Evolutionary conservation across 1,140 invertebrate genomes (phyloP).

Genomic region (Drosophila prosaltans): DNA sequence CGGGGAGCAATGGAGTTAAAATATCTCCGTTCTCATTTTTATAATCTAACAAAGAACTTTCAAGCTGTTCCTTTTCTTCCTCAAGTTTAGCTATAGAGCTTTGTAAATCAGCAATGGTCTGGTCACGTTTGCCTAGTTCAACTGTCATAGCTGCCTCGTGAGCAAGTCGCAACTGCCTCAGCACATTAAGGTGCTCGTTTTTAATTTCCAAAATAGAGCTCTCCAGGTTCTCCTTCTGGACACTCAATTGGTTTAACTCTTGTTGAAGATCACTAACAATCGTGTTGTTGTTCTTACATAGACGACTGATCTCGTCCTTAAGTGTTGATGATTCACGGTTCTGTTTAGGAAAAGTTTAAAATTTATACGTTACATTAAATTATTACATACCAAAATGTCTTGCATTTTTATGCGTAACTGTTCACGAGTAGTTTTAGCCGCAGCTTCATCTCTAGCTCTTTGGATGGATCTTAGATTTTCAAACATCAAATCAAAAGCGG

Average conservation of each 20-base stretch:
- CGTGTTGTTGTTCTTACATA: background rate
- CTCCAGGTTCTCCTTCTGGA: conserved; percentile 7
- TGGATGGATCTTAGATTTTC: conserved; percentile 12
- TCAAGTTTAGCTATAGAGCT: background rate
- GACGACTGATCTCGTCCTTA: background rate
- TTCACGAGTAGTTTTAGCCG: background rate
- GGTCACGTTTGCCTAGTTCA: background rate
- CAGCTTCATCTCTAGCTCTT: background rate
- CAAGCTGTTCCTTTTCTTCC: background rate
- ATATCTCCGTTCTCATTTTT: background rate
- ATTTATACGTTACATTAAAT: no score
- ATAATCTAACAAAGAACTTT: background rate
- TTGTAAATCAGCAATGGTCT: background rate
- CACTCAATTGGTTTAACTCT: background rate
- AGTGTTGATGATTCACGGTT: background rate
- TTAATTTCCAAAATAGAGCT: background rate
- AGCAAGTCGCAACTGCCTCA: background rate
- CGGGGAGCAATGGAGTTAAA: background rate
- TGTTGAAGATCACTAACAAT: background rate
- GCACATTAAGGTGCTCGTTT: background rate
- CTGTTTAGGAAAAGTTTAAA: background rate
- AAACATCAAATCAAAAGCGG: conserved; percentile 11
- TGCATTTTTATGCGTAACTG: conserved; percentile 3
- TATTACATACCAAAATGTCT: conserved; percentile 16
- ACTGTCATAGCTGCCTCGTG: background rate